A percentile compares a stretch with the other conserved stretches of the same genome.
phyloP scores from a whole-genome alignment of 2,113 vertebrate genomes.

The Etheostoma cragini region DNA sequence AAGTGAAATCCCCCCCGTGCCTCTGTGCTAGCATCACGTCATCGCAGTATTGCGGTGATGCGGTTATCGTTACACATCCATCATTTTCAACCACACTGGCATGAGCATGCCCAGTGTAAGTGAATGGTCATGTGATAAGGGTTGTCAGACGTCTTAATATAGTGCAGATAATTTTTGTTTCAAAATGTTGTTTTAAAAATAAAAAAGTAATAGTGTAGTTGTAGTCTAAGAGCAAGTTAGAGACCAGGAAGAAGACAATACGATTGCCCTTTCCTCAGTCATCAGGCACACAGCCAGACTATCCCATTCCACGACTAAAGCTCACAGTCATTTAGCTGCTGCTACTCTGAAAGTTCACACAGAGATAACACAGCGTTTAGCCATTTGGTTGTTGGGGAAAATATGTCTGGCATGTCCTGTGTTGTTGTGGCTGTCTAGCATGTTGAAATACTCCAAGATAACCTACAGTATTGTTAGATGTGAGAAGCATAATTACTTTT shows the following conservation, averaged over 20 bases:
- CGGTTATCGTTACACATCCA: too few species aligned
- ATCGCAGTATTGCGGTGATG: too few species aligned
- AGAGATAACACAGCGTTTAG: slow-evolving; percentile 27
- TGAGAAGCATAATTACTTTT: slow-evolving; percentile 10
- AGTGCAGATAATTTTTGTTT: too few species aligned
- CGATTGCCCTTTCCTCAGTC: slow-evolving; percentile 34
- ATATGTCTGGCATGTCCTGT: slow-evolving; percentile 56
- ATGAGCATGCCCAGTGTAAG: too few species aligned
- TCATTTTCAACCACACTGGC: too few species aligned
- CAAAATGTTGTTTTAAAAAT: too few species aligned
- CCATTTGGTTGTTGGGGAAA: slow-evolving; percentile 42
- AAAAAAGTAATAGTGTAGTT: too few species aligned
- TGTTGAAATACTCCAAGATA: not conserved
- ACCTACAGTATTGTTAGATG: not conserved
- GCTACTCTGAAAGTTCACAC: slow-evolving; percentile 20
- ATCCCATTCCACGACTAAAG: slow-evolving; percentile 41
- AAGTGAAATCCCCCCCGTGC: too few species aligned
- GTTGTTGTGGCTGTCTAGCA: not conserved
- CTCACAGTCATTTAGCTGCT: slow-evolving; percentile 27
- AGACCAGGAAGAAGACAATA: slow-evolving; percentile 36
- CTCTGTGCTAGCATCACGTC: too few species aligned
- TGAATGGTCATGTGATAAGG: too few species aligned
- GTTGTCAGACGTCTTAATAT: too few species aligned
- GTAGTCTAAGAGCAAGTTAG: slow-evolving; percentile 12
- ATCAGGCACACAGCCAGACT: slow-evolving; percentile 42